A percentile compares a stretch with the other conserved stretches of the same genome.
Evolutionary conservation across 2,113 vertebrate genomes (phyloP).

Genomic region (Tichodroma muraria): DNA sequence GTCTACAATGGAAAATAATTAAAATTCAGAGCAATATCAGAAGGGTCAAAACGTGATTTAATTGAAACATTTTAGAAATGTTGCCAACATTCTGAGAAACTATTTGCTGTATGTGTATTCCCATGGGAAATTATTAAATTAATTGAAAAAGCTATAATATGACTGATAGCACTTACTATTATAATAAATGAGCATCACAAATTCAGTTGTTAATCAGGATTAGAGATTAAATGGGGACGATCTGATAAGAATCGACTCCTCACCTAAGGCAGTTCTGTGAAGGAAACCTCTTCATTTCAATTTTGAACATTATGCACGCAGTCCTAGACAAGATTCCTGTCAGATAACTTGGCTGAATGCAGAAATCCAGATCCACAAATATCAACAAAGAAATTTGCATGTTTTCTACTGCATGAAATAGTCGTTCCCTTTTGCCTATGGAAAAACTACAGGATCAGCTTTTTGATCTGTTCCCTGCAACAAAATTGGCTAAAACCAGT

Average conservation of each 20-base stretch:
- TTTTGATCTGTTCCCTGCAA: neutral
- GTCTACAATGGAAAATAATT: neutral
- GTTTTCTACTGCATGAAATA: neutral
- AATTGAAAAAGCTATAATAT: neutral
- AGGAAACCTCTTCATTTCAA: neutral
- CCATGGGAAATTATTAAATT: neutral
- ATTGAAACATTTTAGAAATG: neutral
- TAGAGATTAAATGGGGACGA: neutral
- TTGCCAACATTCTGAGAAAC: neutral
- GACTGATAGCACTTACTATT: neutral
- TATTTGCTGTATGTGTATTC: neutral
- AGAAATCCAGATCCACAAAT: neutral
- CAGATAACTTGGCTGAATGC: neutral
- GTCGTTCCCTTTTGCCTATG: neutral
- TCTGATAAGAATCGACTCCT: neutral
- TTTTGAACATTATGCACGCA: neutral
- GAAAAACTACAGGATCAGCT: neutral
- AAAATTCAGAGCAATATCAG: neutral
- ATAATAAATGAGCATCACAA: neutral
- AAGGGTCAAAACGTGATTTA: neutral
- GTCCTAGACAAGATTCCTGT: neutral
- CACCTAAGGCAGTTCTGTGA: neutral
- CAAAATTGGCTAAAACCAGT: neutral
- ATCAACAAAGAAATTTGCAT: neutral
- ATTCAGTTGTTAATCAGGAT: slow-evolving; percentile 10